Evolutionary conservation across 2,797 vertebrate genomes (phyloP).

Genomic region (Ara ararauna): DNA sequence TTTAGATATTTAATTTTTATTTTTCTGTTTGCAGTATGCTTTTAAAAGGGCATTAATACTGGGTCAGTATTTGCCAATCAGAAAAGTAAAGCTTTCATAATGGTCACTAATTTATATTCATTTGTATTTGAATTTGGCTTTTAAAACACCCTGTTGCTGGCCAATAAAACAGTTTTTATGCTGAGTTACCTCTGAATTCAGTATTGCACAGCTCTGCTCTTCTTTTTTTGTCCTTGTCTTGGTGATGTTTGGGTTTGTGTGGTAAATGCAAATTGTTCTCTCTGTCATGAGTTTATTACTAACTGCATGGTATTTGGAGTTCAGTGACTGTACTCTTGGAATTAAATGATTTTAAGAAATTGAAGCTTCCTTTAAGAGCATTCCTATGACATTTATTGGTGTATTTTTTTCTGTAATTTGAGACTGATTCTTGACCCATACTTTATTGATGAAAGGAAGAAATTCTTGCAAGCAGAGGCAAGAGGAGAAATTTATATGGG

Average conservation of each 20-base stretch:
- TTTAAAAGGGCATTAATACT: neutral
- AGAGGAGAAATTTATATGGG: neutral
- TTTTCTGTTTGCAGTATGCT: neutral
- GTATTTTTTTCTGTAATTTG: neutral
- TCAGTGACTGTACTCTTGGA: neutral
- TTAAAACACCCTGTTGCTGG: constrained; percentile 8
- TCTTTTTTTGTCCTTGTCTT: neutral
- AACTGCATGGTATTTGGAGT: neutral
- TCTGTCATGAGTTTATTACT: neutral
- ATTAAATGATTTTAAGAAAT: neutral
- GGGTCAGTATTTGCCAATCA: neutral
- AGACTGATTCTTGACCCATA: neutral
- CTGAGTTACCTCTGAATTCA: neutral
- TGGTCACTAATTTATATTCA: neutral
- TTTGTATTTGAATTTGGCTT: neutral
- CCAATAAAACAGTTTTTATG: neutral
- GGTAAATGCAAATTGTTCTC: neutral
- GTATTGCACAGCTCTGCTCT: neutral
- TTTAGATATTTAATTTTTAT: neutral
- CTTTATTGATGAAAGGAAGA: neutral
- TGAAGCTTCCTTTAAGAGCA: neutral
- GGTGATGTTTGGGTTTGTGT: neutral
- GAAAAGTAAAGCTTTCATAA: neutral
- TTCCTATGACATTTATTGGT: neutral
- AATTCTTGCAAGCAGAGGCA: neutral